Evolutionary conservation across 1,140 invertebrate species (phyloP), one percentile per base, ranked within the genome.

Genomic region (Tribolium castaneum): DNA sequence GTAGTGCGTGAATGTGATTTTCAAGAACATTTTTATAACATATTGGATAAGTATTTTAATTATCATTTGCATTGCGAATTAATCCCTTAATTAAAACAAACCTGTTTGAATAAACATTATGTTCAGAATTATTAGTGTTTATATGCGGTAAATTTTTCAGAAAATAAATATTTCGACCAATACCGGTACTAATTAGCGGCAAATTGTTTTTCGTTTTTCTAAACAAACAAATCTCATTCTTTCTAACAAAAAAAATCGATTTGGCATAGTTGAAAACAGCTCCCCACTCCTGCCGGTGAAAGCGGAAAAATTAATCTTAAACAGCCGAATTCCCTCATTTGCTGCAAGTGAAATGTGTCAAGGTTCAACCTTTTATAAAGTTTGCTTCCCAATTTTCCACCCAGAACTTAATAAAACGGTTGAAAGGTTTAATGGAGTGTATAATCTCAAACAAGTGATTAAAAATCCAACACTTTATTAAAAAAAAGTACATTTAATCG

Each of bases 401-500:
- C 9, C 12, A 12, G 30, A 66, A 66, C 59, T 66, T 66, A 66
- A 66, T 66, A 66, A 66, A 34, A 34, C 59, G 25, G 25, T 66
- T 12, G 7, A 59, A 66, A 35, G 25, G 19, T 34, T 66, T 35
- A 66, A 66, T 66, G 59, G 59, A n/a, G 59, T 30, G 30, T 66
- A 22, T 62, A 66, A 66, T 39, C n/a, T 35, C 59, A 35, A 35
- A 66, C 59, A 66, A 59, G 3, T 35, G 25, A 66, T 35, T 66
- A 66, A 66, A 66, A 66, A 30, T 3, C 39, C 39, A 66, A 66
- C 59, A 6, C 34, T 35, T 66, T 66, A 66, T 66, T 4, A 13
- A 12, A 14, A 66, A 10, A 73, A 71, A 16, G 9, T 71, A 71
- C 49, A 51, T 35, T 73, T 73, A 73, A 52, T 73, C 70, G 7